Evolutionary conservation across 2,888 invertebrate species (phyloP), one percentile per base, ranked within the genome.

Genomic region (Hipparchia sbordonii): DNA sequence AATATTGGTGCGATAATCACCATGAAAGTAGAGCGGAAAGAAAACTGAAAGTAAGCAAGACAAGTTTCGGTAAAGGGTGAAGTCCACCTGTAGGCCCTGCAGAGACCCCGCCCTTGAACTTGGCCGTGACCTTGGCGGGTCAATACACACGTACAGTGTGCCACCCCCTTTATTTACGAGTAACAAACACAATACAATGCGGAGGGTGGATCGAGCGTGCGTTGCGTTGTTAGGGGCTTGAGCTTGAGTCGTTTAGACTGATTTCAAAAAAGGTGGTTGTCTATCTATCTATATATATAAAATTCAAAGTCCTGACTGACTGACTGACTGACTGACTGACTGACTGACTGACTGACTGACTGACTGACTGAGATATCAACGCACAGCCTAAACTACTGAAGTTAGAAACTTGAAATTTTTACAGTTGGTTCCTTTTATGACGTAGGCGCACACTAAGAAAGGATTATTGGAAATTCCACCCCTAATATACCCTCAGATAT

Each of bases 101-200:
- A 79, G 79, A 85, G 85, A 87, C 82, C 84, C 84, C 85, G 83
- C 82, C 88, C 88, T 89, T 89, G 89, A 86, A 87, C 89, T 85
- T 82, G 78, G 66, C 65, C 78, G 73, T 82, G 87, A 82, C 86
- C 85, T 87, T 86, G 83, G 77, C 80, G 85, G 88, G 87, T 89
- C 88, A 89, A 86, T 85, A 88, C 86, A 79, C 86, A 82, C 78
- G 79, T 8, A 8, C 23, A 46, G 63, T 67, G 56, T 45, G 67
- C 67, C 67, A 67, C 67, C 67, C 67, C 57, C 65, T 46, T 57
- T 67, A 67, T 67, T 65, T 69, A 66, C 68, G 69, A 65, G 70
- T 69, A 59, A 69, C 72, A 23, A 51, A 65, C 23, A 63, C 63
- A 66, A 33, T 54, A 62, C 52, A 63, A 63, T 63, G 48, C 48